Percentiles rank a stretch among this genome's conserved stretches.
Conservation (phyloP, 1,140 invertebrate genomes). For the Apis mellifera region DNA sequence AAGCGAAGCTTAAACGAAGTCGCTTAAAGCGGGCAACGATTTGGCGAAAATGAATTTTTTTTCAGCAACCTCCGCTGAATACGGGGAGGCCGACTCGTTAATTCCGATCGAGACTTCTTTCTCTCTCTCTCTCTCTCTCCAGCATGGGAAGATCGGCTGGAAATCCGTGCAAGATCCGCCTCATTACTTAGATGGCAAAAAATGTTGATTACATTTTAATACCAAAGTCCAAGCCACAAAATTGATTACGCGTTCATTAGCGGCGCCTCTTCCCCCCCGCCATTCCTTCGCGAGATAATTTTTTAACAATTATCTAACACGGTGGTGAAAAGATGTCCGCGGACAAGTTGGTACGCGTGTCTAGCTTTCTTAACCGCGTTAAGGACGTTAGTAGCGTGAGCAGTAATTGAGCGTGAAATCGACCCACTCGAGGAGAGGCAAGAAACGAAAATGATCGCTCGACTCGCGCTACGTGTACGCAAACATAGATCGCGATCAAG, state of each 20-base stretch:
- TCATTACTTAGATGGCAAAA: neutral
- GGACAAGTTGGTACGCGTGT: too few relatives aligned
- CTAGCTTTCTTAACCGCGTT: neutral
- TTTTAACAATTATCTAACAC: neutral
- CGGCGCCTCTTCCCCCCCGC: neutral
- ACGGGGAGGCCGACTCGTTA: constrained; percentile 42
- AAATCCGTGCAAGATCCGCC: constrained; percentile 13
- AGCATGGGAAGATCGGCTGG: neutral
- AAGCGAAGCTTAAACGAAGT: constrained; percentile 9
- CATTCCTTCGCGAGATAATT: neutral
- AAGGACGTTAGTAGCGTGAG: neutral
- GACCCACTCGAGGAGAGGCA: constrained; percentile 50
- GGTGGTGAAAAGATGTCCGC: neutral
- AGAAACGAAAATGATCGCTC: constrained; percentile 47
- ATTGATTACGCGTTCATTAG: constrained; percentile 53
- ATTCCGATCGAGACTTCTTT: constrained; percentile 19
- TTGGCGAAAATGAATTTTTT: constrained; percentile 35
- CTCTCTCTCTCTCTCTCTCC: neutral
- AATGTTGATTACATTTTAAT: constrained; percentile 38
- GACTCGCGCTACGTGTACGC: neutral
- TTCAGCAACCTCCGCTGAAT: constrained; percentile 16
- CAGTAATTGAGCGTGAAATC: constrained; percentile 40
- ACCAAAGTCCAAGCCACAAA: constrained; percentile 19
- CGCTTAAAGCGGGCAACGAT: constrained; percentile 36
- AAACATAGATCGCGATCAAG: constrained; percentile 10